phyloP scores from a whole-genome alignment of 1,140 invertebrate species.

The Lucilia cuprina region DNA sequence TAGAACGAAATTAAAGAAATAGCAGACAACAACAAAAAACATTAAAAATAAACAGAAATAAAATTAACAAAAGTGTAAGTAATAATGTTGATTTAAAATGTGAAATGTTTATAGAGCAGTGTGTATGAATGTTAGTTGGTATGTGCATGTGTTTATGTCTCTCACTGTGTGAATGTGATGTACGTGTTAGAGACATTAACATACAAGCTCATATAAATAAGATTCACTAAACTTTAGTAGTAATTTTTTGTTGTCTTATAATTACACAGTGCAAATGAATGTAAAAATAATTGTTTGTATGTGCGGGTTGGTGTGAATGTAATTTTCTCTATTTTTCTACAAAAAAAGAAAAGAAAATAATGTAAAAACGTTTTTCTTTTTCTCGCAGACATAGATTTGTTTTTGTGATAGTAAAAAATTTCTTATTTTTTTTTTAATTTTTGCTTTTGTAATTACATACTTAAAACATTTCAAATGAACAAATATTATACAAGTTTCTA shows the following conservation, averaged over 20 bases:
- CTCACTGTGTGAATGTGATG: no score
- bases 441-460: not conserved
- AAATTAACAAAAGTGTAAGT: conserved; percentile 12
- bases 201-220: not conserved
- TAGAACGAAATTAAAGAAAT: not conserved
- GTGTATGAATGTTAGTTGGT: not conserved
- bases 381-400: no score
- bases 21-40: not conserved
- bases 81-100: conserved; percentile 25
- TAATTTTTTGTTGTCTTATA: not conserved
- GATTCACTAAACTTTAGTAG: no score
- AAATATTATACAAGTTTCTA: not conserved
- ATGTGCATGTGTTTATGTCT: not conserved
- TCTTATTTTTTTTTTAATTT: not conserved
- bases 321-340: not conserved
- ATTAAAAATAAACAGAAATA: not conserved
- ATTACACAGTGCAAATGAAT: not conserved
- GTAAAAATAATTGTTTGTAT: not conserved
- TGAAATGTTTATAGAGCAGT: conserved; percentile 3
- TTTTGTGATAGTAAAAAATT: no score
- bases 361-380: no score
- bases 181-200: not conserved
- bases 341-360: not conserved
- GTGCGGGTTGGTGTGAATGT: not conserved
- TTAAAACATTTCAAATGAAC: not conserved